Evolutionary conservation across 2,888 invertebrate species (phyloP).

Genomic region (Acronicta alni): DNA sequence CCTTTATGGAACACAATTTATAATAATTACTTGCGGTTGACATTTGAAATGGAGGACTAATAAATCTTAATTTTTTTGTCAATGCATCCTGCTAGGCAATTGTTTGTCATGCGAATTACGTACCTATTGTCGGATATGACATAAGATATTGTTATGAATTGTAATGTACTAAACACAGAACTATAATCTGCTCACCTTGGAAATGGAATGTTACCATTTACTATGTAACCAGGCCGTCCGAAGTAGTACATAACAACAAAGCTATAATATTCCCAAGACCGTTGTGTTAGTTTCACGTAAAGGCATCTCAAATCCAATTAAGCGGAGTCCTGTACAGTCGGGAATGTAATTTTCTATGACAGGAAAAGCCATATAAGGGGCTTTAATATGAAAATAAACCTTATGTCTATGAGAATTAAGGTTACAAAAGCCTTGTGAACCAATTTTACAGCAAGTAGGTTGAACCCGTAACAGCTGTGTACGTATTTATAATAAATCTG

Average conservation of each 20-base stretch:
- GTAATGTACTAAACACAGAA: conserved; percentile 71
- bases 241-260: conserved; percentile 45
- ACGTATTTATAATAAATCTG: conserved; percentile 32
- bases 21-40: conserved; percentile 40
- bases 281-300: conserved; percentile 40
- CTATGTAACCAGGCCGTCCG: conserved; percentile 61
- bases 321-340: conserved; percentile 52
- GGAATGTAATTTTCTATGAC: conserved; percentile 57
- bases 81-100: conserved; percentile 17
- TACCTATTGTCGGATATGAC: conserved; percentile 63
- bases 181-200: conserved; percentile 79
- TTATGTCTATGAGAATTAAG: conserved; percentile 42
- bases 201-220: conserved; percentile 80
- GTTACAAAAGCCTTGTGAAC: conserved; percentile 34
- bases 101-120: conserved; percentile 30
- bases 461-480: conserved; percentile 49
- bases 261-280: conserved; percentile 31
- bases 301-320: conserved; percentile 67
- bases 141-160: conserved; percentile 70
- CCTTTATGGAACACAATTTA: conserved; percentile 25
- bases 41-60: conserved; percentile 48
- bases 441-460: conserved; percentile 34
- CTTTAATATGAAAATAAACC: conserved; percentile 44
- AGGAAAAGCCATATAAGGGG: conserved; percentile 60
- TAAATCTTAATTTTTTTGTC: conserved; percentile 43